A percentile compares a stretch with the other conserved stretches of the same genome.
Evolutionary conservation across 37 sponge, comb jelly and placozoan species (phyloP).

Genomic region (Amphimedon queenslandica): DNA sequence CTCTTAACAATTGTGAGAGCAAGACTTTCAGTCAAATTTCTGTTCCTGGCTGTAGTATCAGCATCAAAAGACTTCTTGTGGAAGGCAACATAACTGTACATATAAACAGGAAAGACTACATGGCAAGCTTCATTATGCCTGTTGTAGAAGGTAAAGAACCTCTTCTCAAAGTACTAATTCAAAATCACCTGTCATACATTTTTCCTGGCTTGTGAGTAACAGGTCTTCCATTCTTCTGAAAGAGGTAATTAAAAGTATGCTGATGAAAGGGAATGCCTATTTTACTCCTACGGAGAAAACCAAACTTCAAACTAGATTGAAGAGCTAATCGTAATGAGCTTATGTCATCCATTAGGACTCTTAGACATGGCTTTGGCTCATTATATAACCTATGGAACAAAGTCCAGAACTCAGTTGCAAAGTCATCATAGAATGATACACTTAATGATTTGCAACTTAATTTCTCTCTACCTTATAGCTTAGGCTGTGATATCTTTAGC

Average conservation of each 20-base stretch:
- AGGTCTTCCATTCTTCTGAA: background rate
- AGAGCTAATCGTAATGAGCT: background rate
- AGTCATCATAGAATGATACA: too few species aligned
- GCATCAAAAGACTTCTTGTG: too few species aligned
- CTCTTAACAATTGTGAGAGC: too few species aligned
- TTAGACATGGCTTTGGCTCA: too few species aligned
- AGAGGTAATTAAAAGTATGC: background rate
- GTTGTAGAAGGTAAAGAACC: background rate
- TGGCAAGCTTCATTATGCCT: background rate
- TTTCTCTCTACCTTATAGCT: too few species aligned
- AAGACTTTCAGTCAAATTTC: too few species aligned
- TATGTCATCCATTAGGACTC: too few species aligned
- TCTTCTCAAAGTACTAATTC: background rate
- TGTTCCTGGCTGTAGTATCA: too few species aligned
- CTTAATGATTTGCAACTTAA: too few species aligned
- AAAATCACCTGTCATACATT: constrained; percentile 1
- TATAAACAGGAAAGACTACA: background rate
- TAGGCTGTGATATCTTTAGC: too few species aligned
- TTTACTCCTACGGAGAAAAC: background rate
- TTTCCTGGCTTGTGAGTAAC: background rate
- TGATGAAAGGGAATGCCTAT: background rate
- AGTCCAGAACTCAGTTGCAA: too few species aligned
- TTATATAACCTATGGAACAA: too few species aligned
- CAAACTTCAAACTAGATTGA: background rate
- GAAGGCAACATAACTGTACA: background rate